Evolutionary conservation across 2,888 invertebrate genomes (phyloP).

Genomic region (Watsonalla binaria): DNA sequence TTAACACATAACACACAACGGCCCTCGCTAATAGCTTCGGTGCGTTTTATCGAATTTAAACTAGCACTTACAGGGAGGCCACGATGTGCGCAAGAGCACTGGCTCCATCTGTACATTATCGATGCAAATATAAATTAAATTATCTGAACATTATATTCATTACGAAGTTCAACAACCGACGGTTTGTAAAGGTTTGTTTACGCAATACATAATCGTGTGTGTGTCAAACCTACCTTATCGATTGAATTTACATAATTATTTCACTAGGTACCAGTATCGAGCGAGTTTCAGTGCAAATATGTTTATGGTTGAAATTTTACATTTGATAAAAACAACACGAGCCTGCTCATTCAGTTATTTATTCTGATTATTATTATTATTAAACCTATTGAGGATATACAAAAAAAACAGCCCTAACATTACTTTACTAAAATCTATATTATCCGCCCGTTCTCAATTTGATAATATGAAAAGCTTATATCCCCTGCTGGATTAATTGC

Average conservation of each 20-base stretch:
- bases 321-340: too few species aligned
- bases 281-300: not conserved
- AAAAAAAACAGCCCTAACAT: too few species aligned
- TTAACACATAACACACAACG: constrained; percentile 20
- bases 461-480: constrained; percentile 3
- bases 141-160: constrained; percentile 28
- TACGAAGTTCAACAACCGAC: constrained; percentile 24
- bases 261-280: constrained; percentile 5
- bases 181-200: constrained; percentile 18
- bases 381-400: too few species aligned
- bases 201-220: constrained; percentile 3
- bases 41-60: constrained; percentile 21
- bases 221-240: constrained; percentile 8
- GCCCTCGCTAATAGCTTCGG: constrained; percentile 6
- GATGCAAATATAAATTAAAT: constrained; percentile 23
- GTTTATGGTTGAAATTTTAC: too few species aligned
- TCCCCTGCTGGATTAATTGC: constrained; percentile 6
- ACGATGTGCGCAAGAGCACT: constrained; percentile 11
- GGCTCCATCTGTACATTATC: constrained; percentile 19
- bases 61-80: constrained; percentile 14
- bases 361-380: too few species aligned
- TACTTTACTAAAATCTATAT: too few species aligned
- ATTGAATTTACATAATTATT: constrained; percentile 11
- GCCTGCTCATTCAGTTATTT: too few species aligned
- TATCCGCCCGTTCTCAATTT: too few species aligned